Evolutionary conservation across 2,888 invertebrate genomes (phyloP), one percentile per base, ranked within the genome.

Genomic region (Eilema sororculum): DNA sequence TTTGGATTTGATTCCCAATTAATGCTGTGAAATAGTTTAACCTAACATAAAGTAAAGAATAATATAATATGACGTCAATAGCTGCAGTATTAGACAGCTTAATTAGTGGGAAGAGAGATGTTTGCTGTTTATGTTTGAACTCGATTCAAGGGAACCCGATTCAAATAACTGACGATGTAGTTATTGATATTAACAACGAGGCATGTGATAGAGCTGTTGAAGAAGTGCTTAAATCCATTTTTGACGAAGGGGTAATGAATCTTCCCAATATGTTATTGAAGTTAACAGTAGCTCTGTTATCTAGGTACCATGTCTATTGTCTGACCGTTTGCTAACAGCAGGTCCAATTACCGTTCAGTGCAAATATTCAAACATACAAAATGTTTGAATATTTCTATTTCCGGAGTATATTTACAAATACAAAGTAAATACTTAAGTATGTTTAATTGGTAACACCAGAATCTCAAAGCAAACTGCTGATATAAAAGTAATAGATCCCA

Each of bases 101-200:
- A 67, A 70, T 92, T 59, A 84, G 83, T 46, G 86, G 84, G 20
- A 84, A 85, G 64, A 81, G 83, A 65, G 84, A 89, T 65, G 88
- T 90, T 71, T 93, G 93, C 74, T 89, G 90, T 71, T 78, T 93
- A 60, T 93, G 93, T 79, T 86, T 91, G 22, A 84, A 83, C 65
- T 74, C 73, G 8, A 59, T 86, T 20, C 22, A 79, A 41, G 83
- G 85, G 6, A 84, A 86, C 57, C 79, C 81, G 3, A 69, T 87
- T 30, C 74, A 79, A 60, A 67, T 89, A 58, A 81, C 86, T 33
- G 90, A 93, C 71, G 87, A 90, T 82, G 84, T 90, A 33, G 75
- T 81, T 52, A 69, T 91, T 30, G 83, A 85, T 58, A 76, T 83
- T 16, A 81, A 82, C 67, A 78, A 76, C 20, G 73, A 68, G 6